Base-by-base conservation (phyloP, 2,888 invertebrate species). In the Agrilus cyanescens region DNA sequence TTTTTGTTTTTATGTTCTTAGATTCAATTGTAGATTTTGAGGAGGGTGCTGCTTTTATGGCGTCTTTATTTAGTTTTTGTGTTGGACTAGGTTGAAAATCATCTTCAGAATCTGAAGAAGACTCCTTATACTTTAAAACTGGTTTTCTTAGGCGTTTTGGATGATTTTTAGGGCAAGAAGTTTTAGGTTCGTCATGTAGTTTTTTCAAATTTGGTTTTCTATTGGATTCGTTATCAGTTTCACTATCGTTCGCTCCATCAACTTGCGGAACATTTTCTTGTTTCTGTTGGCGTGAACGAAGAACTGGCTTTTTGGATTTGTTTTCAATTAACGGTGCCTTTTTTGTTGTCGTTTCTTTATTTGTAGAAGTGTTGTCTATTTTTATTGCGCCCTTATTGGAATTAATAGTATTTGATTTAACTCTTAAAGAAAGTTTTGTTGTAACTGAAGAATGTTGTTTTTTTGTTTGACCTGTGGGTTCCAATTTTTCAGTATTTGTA, bases 181-280 rank as follows among this genome's bases (percentile, higher is more conserved):
- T 37, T 30, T 45, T 32, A n/a, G 40, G 20, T 38, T 42, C 31
- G 12, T 46, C 16, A 43, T 48, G 43, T 37, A 60, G 50, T 43
- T 57, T 54, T 47, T 53, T 54, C 15, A 56, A 51, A 47, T 57
- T 60, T 20, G 58, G 57, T 52, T 56, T 60, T 46, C 49, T 56
- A 25, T 32, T 32, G 4, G 16, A 35, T 7, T 41, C 46, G 25
- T 40, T 41, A 32, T 46, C 47, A 39, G 46, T 48, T 32, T 50
- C 50, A 31, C 41, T 48, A 39, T 53, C 50, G 35, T 44, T 42
- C 14, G 40, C 45, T 30, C 59, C 59, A 49, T 59, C 59, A 14
- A 56, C 5, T 49, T 59, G 58, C 5, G 49, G 44, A 38, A 58
- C 37, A 40, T 43, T 37, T 40, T 39, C 36, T 45, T 41, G 12